Base-by-base conservation (phyloP, 2,888 invertebrate species). In the Dioctria rufipes region DNA sequence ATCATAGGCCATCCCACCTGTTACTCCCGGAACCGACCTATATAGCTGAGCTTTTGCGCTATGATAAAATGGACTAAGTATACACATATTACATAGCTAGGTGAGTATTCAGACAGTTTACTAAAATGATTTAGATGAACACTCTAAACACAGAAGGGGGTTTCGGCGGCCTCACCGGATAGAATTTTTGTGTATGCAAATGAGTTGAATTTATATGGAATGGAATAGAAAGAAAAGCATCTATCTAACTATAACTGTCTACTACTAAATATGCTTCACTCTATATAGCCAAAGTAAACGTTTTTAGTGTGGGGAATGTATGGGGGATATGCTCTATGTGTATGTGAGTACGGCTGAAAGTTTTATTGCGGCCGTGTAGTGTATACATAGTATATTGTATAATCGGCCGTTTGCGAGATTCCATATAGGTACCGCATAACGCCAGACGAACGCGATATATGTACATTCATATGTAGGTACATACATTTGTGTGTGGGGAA, bases 1-100 rank as follows among this genome's bases (percentile, higher is more conserved):
- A 25, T 25, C 25, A 25, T 25, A 25, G 1, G 25, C 25, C 75
- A 75, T 75, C 75, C 75, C 75, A 75, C 75, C 75, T 75, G 75
- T 75, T 75, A 75, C 75, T 60, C 60, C 60, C 60, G 75, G 75
- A 61, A 42, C 39, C 75, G 75, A 75, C 75, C 75, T 61, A 75
- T 25, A 25, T 60, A 60, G 60, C 43, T 43, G 13, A 0, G 3
- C n/a, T 43, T 43, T 67, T 43, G 40, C 42, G 69, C 69, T 63
- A 8, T 25, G 25, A 25, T 25, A 25, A 25, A 25, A 25, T 2
- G 25, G 25, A 25, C 25, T 25, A 25, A 25, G 25, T 25, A 25
- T 25, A 25, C 25, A 25, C 25, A 25, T 42, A 5, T 5, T 42
- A 42, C 66, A 42, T 25, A 42, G 43, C 66, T 42, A 66, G 13